Conservation (phyloP, 2,797 vertebrate species). For the Periparus ater region DNA sequence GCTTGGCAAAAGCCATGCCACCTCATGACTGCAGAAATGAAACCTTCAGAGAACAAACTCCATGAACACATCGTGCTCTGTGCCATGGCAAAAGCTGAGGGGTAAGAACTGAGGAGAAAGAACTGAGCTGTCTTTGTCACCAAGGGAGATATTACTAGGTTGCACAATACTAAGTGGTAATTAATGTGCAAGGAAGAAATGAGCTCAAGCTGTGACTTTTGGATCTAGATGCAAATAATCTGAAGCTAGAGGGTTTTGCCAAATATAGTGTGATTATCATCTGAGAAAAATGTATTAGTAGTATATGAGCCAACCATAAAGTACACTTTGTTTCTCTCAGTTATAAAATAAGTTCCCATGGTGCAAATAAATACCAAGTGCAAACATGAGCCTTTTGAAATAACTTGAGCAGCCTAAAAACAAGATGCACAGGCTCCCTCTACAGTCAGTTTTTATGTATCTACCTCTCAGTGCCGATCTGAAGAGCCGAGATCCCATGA, state of each 20-base stretch:
- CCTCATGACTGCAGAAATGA: not conserved
- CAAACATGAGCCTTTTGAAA: not conserved
- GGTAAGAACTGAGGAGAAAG: not conserved
- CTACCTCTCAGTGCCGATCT: not conserved
- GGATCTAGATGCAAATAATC: not conserved
- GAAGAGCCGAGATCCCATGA: not conserved
- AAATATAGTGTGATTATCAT: not conserved
- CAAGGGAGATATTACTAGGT: not conserved
- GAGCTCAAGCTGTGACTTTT: slow-evolving; percentile 19
- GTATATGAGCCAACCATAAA: not conserved
- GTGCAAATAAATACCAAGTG: not conserved
- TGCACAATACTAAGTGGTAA: slow-evolving; percentile 2
- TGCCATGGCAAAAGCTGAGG: not conserved
- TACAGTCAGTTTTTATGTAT: not conserved
- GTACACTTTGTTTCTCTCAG: slow-evolving; percentile 19
- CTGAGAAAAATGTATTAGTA: not conserved
- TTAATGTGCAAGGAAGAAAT: slow-evolving; percentile 1
- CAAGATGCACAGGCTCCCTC: slow-evolving; percentile 25
- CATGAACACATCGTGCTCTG: not conserved
- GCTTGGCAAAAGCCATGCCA: not conserved
- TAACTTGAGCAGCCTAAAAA: not conserved
- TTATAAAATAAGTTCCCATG: not conserved
- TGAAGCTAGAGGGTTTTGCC: not conserved
- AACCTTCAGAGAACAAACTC: not conserved
- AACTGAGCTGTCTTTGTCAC: not conserved